Conservation (phyloP, 2,113 vertebrate genomes). For the Ceyx melanurus region DNA sequence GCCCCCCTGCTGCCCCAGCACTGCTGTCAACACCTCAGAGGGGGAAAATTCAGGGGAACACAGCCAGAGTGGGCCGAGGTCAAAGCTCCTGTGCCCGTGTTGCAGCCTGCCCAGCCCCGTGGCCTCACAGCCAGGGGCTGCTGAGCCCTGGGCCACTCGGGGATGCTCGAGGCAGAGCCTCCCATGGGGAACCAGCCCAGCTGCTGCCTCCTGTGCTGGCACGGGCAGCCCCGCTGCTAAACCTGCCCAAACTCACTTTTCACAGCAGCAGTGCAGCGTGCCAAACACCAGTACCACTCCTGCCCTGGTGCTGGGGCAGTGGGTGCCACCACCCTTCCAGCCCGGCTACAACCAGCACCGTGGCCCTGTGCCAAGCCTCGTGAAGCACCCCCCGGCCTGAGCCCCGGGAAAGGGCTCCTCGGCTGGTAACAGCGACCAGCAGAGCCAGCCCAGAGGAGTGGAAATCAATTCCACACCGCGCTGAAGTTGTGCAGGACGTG, state of each 20-base stretch:
- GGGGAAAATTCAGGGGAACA: neutral
- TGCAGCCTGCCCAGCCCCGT: neutral
- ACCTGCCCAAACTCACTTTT: neutral
- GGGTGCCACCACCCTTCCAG: neutral
- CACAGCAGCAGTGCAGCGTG: neutral
- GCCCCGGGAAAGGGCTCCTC: neutral
- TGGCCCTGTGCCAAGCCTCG: accelerated
- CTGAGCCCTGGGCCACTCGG: neutral
- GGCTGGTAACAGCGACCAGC: neutral
- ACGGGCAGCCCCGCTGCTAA: neutral
- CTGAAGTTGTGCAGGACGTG: conserved; percentile 45
- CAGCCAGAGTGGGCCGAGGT: neutral
- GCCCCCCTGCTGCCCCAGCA: neutral
- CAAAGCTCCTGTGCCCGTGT: accelerated
- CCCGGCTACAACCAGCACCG: neutral
- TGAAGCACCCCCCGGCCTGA: neutral
- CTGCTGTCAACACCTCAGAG: neutral
- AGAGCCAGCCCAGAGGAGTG: neutral
- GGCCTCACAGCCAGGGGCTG: accelerated
- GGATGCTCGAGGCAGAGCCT: neutral
- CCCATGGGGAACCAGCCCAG: accelerated
- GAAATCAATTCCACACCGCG: neutral
- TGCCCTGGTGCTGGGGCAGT: accelerated
- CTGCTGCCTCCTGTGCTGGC: neutral
- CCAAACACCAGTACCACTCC: accelerated